Conservation (phyloP, 2,888 invertebrate species). For the Saturnia pavonia region DNA sequence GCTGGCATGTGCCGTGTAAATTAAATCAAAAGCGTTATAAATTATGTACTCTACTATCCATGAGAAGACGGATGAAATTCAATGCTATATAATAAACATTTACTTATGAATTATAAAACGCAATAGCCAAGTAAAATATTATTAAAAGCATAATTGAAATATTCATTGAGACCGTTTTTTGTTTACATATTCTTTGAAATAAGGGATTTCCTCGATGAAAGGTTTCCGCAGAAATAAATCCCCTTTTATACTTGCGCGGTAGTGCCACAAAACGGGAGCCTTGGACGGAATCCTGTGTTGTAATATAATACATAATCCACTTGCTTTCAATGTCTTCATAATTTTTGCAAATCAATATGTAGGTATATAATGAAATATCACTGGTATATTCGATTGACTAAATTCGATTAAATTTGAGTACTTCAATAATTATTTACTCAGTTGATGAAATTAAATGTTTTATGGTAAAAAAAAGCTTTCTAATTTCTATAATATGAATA, state of each 20-base stretch:
- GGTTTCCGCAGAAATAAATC: slow-evolving; percentile 17
- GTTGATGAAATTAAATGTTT: too few species aligned
- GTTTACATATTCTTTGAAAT: slow-evolving; percentile 19
- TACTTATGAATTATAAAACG: neutral
- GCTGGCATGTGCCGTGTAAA: too few species aligned
- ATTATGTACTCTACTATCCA: too few species aligned
- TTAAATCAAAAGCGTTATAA: too few species aligned
- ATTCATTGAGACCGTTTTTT: slow-evolving; percentile 17
- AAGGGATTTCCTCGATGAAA: slow-evolving; percentile 18
- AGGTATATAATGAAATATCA: too few species aligned
- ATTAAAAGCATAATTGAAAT: slow-evolving; percentile 16
- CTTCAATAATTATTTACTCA: too few species aligned
- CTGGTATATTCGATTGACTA: neutral
- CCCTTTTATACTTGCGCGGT: slow-evolving; percentile 18
- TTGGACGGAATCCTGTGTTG: slow-evolving; percentile 22
- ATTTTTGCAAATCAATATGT: too few species aligned
- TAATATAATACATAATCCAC: slow-evolving; percentile 25
- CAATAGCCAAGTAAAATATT: neutral
- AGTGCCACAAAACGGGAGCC: slow-evolving; percentile 13
- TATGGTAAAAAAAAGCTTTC: too few species aligned
- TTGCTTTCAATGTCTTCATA: neutral
- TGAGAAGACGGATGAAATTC: too few species aligned
- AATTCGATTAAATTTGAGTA: neutral
- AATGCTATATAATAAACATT: too few species aligned
- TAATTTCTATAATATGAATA: too few species aligned